Evolutionary conservation across 1,140 invertebrate species (phyloP), one percentile per base, ranked within the genome.

Genomic region (Sycobia sp.): DNA sequence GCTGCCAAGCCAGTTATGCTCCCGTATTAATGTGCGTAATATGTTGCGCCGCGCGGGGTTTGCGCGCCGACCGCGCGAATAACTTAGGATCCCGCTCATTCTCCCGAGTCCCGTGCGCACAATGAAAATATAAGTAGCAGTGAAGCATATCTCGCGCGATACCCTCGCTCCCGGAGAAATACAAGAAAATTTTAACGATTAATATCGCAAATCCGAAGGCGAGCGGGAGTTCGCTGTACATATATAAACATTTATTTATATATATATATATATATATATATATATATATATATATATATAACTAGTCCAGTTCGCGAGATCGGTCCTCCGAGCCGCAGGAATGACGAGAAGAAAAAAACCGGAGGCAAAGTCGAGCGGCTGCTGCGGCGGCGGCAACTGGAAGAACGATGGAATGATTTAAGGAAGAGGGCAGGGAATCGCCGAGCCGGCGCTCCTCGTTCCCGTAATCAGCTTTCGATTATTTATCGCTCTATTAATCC

Each of bases 401-500:
- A 39, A 49, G 18, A 39, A 13, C 22, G 51, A 62, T 47, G 34
- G 41, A 32, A 51, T 41, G 49, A 46, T 46, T 54, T 62, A 62
- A 39, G 38, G 47, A 54, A 22, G 36, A 39, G 22, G 29, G 29
- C 29, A 39, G 38, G 23, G n/a, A 46, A 43, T 39, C 47, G 41
- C 36, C 14, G 8, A 47, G 55, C 16, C 39, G n/a, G n/a, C n/a
- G n/a, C 41, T 16, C 18, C 34, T 49, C 57, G 43, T 50, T 56
- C 22, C 32, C 69, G 72, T 74, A 77, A 73, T 78, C 75, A 78
- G 74, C 75, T 77, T 80, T 77, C 70, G 73, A 79, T 81, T 76
- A 81, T 79, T 79, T 76, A 81, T 80, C 71, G 71, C 70, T 72
- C 69, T 75, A 79, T 79, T 79, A 79, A 79, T 79, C 74, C 71